phyloP scores from a whole-genome alignment of 1,140 invertebrate species.

The Macrocentrus cingulum region DNA sequence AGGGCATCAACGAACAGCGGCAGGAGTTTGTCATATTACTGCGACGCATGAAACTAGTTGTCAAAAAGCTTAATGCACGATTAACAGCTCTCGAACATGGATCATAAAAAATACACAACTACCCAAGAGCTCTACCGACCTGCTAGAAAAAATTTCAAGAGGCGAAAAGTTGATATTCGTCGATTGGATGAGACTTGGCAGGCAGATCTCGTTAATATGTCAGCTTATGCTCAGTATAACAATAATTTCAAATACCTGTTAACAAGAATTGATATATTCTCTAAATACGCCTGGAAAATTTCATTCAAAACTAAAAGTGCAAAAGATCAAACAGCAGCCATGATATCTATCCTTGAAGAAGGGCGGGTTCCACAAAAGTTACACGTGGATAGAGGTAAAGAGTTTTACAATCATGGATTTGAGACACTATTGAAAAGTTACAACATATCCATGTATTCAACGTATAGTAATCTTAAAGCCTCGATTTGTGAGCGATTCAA shows the following conservation, averaged over 20 bases:
- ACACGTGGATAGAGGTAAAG: conserved; percentile 18
- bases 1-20: too few species aligned
- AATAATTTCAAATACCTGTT: too few species aligned
- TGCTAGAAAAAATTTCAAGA: conserved; percentile 11
- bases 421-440: conserved; percentile 4
- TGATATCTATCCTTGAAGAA: too few species aligned
- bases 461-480: background rate
- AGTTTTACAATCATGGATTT: conserved; percentile 24
- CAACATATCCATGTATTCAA: conserved; percentile 15
- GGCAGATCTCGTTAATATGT: too few species aligned
- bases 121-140: conserved; percentile 5
- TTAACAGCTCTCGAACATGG: background rate
- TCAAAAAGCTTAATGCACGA: background rate
- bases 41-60: background rate
- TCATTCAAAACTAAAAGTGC: conserved; percentile 39
- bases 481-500: conserved; percentile 9
- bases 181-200: too few species aligned
- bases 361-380: conserved; percentile 15
- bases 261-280: conserved; percentile 22
- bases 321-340: conserved; percentile 14
- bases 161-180: conserved; percentile 14
- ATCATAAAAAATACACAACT: background rate
- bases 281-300: conserved; percentile 24
- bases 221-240: too few species aligned
- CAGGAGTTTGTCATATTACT: too few species aligned